Conservation (phyloP, 2,888 invertebrate genomes). For the Philereme vetulata region DNA sequence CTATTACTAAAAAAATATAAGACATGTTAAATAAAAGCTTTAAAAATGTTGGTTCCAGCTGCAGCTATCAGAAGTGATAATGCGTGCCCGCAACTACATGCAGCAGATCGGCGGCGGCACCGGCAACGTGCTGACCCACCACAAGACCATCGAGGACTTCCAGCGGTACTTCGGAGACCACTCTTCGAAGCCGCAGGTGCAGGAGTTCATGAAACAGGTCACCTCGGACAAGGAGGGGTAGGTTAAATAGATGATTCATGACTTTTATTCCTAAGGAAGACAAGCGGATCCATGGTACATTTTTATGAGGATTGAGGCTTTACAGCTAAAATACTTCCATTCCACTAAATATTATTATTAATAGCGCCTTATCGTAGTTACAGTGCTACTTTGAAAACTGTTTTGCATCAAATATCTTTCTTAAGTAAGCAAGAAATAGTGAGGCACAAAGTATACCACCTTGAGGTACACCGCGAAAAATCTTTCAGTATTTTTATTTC, state of each 20-base stretch:
- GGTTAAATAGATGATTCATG: constrained; percentile 47
- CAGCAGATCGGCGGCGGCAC: constrained; percentile 94
- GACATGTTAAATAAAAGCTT: background rate
- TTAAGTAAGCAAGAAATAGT: constrained; percentile 2
- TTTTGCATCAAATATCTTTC: background rate
- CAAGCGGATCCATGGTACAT: too few relatives aligned
- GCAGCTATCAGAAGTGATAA: constrained; percentile 98
- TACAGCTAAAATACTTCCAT: too few relatives aligned
- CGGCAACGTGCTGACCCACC: constrained; percentile 94
- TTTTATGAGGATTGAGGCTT: too few relatives aligned
- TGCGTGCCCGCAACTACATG: constrained; percentile 97
- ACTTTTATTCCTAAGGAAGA: too few relatives aligned
- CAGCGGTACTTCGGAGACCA: constrained; percentile 92
- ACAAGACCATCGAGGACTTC: constrained; percentile 93
- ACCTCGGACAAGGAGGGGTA: constrained; percentile 97
- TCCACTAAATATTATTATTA: too few relatives aligned
- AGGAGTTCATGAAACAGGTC: constrained; percentile 95
- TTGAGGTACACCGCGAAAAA: constrained; percentile 1
- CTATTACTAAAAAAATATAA: too few relatives aligned
- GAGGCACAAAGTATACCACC: background rate
- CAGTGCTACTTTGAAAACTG: background rate
- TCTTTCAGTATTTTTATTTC: background rate
- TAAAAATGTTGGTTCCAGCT: constrained; percentile 83
- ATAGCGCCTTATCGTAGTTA: too few relatives aligned
- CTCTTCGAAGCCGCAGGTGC: constrained; percentile 90